phyloP scores from a whole-genome alignment of 2,113 vertebrate genomes.

The Zosterops hypoxanthus region DNA sequence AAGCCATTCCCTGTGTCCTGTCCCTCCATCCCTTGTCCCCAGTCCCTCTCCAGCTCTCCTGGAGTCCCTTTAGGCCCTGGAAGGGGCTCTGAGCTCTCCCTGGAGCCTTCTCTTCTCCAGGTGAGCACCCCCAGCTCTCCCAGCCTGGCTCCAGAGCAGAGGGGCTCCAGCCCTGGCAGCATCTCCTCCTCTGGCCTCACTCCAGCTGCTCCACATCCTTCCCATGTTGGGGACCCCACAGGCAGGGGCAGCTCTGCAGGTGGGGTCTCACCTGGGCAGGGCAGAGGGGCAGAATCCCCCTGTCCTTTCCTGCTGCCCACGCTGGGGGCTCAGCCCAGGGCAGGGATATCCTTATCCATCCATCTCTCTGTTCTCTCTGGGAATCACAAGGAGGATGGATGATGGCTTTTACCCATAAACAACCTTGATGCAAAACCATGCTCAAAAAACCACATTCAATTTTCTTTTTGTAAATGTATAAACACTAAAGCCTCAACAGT shows the following conservation, averaged over 20 bases:
- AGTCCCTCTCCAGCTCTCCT: neutral
- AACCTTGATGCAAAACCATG: neutral
- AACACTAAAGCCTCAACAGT: neutral
- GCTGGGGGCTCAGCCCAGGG: neutral
- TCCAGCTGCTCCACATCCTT: neutral
- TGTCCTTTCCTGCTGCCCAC: neutral
- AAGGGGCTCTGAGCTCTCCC: neutral
- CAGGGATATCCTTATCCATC: neutral
- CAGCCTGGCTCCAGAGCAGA: neutral
- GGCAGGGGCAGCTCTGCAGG: neutral
- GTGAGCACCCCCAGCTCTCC: neutral
- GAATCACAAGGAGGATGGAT: neutral
- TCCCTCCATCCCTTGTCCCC: neutral
- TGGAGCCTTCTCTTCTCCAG: neutral
- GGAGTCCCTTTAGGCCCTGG: neutral
- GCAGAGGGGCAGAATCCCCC: neutral
- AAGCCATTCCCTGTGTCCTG: neutral
- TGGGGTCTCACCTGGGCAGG: neutral
- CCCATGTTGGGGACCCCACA: accelerated
- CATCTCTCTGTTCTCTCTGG: neutral
- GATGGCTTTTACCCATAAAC: neutral
- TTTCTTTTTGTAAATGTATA: neutral
- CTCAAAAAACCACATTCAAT: neutral
- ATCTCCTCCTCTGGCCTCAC: accelerated
- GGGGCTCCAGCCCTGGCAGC: neutral